Evolutionary conservation across 1,140 invertebrate genomes (phyloP).

Genomic region (Cydia fagiglandana): DNA sequence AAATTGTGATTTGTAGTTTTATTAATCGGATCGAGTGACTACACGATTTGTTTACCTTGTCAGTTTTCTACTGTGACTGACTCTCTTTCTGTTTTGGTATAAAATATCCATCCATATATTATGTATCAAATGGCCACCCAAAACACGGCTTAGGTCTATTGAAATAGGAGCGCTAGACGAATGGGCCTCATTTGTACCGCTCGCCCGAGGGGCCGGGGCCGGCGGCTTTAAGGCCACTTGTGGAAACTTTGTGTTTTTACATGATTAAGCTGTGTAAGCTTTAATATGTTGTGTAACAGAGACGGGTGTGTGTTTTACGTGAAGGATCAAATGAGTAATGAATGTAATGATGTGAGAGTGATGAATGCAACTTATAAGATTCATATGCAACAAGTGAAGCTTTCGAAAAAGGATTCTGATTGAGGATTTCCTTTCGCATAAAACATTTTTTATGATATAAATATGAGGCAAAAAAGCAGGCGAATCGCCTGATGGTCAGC

Average conservation of each 20-base stretch:
- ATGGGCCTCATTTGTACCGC: slow-evolving; percentile 50
- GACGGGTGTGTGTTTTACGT: not conserved
- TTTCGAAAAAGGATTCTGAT: no score
- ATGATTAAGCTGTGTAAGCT: slow-evolving; percentile 23
- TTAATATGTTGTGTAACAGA: not conserved
- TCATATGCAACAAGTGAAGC: no score
- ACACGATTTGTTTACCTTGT: no score
- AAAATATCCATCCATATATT: slow-evolving; percentile 7
- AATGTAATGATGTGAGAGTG: no score
- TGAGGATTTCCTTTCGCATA: no score
- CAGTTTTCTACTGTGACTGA: not conserved
- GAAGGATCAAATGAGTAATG: not conserved
- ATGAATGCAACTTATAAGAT: no score
- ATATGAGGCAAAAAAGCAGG: no score
- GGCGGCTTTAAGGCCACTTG: slow-evolving; percentile 32
- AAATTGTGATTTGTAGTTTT: no score
- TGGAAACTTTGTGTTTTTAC: not conserved
- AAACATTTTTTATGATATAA: no score
- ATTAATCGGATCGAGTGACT: no score
- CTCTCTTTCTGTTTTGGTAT: not conserved
- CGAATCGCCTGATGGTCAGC: no score
- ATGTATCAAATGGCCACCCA: slow-evolving; percentile 20
- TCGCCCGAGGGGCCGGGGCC: slow-evolving; percentile 35
- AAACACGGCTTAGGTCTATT: slow-evolving; percentile 38
- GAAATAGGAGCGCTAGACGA: slow-evolving; percentile 51